Evolutionary conservation across 2,888 invertebrate genomes (phyloP).

Genomic region (Diadromus collaris): DNA sequence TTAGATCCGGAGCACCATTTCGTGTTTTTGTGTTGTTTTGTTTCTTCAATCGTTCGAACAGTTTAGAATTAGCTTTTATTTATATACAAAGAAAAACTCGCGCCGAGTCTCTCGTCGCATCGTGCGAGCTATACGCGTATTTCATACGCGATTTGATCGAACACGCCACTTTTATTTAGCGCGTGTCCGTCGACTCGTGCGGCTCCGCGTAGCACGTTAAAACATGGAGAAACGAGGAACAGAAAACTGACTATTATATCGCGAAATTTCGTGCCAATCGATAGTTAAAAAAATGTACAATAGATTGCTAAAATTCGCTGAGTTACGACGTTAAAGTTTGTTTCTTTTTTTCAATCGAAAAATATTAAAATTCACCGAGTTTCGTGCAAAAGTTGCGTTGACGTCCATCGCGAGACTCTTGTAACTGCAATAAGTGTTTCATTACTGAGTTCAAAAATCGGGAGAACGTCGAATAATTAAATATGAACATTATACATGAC

Average conservation of each 20-base stretch:
- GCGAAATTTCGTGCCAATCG: constrained; percentile 77
- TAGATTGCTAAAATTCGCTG: neutral
- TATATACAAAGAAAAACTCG: constrained; percentile 60
- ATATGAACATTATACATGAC: constrained; percentile 2
- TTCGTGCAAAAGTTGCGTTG: constrained; percentile 24
- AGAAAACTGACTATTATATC: constrained; percentile 79
- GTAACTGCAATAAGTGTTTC: constrained; percentile 74
- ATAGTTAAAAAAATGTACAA: constrained; percentile 69
- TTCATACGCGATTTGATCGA: constrained; percentile 34
- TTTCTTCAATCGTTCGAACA: constrained; percentile 18
- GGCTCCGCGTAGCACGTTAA: constrained; percentile 58
- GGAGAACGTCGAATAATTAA: constrained; percentile 68
- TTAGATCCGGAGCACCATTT: constrained; percentile 75
- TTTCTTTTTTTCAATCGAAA: constrained; percentile 15
- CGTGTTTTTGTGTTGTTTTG: constrained; percentile 26
- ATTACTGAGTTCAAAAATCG: constrained; percentile 76
- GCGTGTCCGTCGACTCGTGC: constrained; percentile 58
- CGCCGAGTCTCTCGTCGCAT: constrained; percentile 35
- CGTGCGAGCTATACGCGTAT: constrained; percentile 30
- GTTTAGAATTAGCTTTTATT: constrained; percentile 28
- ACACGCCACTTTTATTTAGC: constrained; percentile 28
- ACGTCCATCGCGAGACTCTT: constrained; percentile 73
- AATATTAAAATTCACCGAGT: constrained; percentile 29
- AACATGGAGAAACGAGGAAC: constrained; percentile 77
- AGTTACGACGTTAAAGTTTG: neutral